Evolutionary conservation across 2,888 invertebrate species (phyloP).

Genomic region (Actias luna): DNA sequence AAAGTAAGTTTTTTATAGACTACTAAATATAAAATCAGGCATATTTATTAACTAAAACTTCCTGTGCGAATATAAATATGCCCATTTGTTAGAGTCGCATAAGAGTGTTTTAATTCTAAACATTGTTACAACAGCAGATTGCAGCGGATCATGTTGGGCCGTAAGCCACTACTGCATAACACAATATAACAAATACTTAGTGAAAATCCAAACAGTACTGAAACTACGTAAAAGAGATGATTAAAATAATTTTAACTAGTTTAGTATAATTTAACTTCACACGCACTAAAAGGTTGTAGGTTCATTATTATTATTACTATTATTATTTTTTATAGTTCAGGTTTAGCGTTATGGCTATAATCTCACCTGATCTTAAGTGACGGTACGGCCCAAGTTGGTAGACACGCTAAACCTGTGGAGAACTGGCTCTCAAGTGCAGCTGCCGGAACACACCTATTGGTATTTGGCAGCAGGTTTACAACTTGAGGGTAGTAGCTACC

Average conservation of each 20-base stretch:
- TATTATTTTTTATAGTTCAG: too few species aligned
- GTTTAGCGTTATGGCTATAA: too few species aligned
- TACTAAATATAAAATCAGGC: neutral
- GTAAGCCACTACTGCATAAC: conserved; percentile 11
- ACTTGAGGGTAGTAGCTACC: too few species aligned
- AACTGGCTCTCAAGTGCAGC: too few species aligned
- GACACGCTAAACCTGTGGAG: too few species aligned
- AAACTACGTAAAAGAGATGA: too few species aligned
- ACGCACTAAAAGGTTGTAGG: neutral
- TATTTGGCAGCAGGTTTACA: too few species aligned
- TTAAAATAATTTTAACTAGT: neutral
- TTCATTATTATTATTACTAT: too few species aligned
- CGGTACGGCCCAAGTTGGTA: too few species aligned
- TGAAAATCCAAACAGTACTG: neutral
- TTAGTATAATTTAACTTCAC: neutral
- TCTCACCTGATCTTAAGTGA: too few species aligned
- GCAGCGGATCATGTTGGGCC: conserved; percentile 11
- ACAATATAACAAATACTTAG: conserved; percentile 13
- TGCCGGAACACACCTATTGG: too few species aligned
- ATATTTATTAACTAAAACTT: neutral
- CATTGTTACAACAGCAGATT: conserved; percentile 15
- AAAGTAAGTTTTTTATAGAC: too few species aligned
- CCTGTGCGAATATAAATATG: neutral
- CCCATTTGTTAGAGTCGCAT: neutral
- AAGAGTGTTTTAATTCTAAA: neutral